These are phyloP conservation scores for Platalea minor DNA, from an alignment of 2,797 vertebrate species.

Conservation along the genomic window DNA sequence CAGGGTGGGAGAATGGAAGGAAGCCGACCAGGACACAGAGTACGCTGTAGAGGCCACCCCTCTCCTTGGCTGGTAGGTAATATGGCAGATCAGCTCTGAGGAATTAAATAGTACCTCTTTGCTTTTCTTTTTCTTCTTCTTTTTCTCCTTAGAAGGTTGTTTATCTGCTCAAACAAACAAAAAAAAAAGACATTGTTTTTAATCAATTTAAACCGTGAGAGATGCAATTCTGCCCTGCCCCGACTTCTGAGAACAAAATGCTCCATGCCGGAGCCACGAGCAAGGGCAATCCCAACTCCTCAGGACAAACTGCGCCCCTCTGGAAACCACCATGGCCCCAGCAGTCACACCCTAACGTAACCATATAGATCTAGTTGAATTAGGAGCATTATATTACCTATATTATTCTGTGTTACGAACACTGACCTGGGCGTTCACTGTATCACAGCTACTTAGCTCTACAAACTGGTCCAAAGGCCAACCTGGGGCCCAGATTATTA, in stretches of 20 bases:
- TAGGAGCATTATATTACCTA: not conserved
- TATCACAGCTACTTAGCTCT: not conserved
- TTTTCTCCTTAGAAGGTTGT: constrained; percentile 85
- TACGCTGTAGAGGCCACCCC: not conserved
- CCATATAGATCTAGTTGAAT: not conserved
- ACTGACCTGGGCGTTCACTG: not conserved
- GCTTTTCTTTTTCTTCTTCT: constrained; percentile 93
- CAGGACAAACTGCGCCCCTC: not conserved
- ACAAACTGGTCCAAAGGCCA: not conserved
- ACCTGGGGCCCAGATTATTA: not conserved
- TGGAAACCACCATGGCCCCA: not conserved
- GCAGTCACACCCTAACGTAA: not conserved
- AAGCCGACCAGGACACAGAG: not conserved
- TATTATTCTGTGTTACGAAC: not conserved
- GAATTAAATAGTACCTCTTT: constrained; percentile 84
- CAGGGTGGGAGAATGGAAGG: not conserved
- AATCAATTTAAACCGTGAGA: not conserved
- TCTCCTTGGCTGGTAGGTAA: not conserved
- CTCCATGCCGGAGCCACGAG: not conserved
- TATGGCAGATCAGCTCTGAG: not conserved
- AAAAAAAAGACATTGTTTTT: not conserved
- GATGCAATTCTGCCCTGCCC: not conserved
- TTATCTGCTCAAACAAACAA: constrained; percentile 77
- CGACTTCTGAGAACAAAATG: not conserved
- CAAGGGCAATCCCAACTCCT: not conserved